phyloP scores from a whole-genome alignment of 2,888 invertebrate species.

The Xanthia togata region DNA sequence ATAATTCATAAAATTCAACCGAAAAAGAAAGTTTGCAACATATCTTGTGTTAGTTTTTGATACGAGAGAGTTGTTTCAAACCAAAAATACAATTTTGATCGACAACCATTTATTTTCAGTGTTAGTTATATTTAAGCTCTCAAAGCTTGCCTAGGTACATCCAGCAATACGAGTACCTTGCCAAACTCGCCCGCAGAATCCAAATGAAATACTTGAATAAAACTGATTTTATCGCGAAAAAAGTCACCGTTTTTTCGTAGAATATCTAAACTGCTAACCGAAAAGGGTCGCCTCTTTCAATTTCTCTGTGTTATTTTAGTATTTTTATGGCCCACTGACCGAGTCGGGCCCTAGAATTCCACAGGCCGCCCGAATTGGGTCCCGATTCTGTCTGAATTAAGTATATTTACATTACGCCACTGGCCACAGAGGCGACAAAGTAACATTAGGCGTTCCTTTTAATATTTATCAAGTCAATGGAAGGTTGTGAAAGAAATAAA shows the following conservation, averaged over 20 bases:
- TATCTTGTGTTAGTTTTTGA: neutral
- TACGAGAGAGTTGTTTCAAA: neutral
- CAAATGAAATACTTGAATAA: conserved; percentile 7
- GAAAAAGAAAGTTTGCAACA: neutral
- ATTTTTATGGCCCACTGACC: conserved; percentile 50
- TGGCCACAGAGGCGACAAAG: conserved; percentile 9
- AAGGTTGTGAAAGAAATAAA: neutral
- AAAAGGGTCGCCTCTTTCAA: conserved; percentile 59
- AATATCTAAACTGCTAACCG: conserved; percentile 40
- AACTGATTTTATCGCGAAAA: conserved; percentile 21
- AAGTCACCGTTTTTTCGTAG: conserved; percentile 19
- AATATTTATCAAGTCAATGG: conserved; percentile 16
- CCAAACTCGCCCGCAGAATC: neutral
- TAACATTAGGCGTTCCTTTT: neutral
- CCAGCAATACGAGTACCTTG: neutral
- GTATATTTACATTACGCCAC: conserved; percentile 49
- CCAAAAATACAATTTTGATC: no score
- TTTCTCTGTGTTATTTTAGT: conserved; percentile 59
- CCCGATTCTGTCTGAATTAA: conserved; percentile 30
- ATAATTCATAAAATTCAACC: neutral
- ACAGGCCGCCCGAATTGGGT: neutral
- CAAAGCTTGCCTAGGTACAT: neutral
- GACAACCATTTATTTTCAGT: neutral
- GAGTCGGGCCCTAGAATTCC: conserved; percentile 7
- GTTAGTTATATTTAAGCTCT: neutral